Evolutionary conservation across 2,888 invertebrate genomes (phyloP), one percentile per base, ranked within the genome.

Genomic region (Acholoe squamosa): DNA sequence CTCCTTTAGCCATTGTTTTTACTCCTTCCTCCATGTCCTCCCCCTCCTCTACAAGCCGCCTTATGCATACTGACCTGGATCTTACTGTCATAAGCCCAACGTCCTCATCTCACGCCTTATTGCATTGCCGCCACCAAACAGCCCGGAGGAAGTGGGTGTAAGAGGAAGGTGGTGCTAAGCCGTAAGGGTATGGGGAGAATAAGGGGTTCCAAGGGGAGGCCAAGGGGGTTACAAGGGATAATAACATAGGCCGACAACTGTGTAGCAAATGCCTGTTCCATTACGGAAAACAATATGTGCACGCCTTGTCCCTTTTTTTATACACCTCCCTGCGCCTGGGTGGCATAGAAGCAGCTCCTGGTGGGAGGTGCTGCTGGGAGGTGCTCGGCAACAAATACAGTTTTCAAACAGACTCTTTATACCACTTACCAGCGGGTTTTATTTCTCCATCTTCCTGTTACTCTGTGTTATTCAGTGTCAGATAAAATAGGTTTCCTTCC

Each of bases 201-300:
- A 3, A 14, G 71, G 71, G 31, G 71, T 14, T n/a, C n/a, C n/a
- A 19, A 3, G 61, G 14, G 61, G 5, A 14, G 22, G 61, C 5
- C 61, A 61, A 22, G 61, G 10, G 10, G 43, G 43, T 43, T 43
- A 43, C 61, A 19, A n/a, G 61, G 61, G 61, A 61, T 61, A 19
- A 19, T n/a, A 19, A 61, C n/a, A n/a, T n/a, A n/a, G n/a, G 61
- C 19, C n/a, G 61, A 61, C 61, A 61, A n/a, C 61, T 61, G n/a
- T 19, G n/a, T n/a, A 12, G 61, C 19, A 61, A 61, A 61, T 19
- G 61, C 61, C 61, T 61, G 61, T 19, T 61, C 61, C 61, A 61
- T 61, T n/a, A 61, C 61, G n/a, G 61, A 14, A 61, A 61, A 61
- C 61, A 61, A 61, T 61, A 61, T 61, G 61, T n/a, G 61, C 61